Evolutionary conservation across 2,888 invertebrate genomes (phyloP).

Genomic region (Amiota mariae): DNA sequence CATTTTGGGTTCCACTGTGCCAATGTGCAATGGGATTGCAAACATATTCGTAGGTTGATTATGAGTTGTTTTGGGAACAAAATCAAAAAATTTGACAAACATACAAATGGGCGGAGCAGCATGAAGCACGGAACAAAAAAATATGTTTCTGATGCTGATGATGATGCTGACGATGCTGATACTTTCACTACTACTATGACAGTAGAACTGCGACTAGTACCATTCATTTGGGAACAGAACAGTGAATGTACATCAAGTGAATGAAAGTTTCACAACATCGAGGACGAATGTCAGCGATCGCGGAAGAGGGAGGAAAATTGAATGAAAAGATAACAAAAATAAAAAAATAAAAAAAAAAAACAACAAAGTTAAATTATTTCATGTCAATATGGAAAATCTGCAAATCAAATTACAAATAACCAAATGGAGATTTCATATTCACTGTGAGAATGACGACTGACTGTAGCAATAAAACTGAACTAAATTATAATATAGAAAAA

Average conservation of each 20-base stretch:
- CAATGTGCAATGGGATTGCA: too few species aligned
- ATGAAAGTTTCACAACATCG: not conserved
- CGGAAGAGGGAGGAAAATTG: too few species aligned
- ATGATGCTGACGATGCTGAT: not conserved
- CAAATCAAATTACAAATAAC: slow-evolving; percentile 68
- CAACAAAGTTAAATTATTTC: slow-evolving; percentile 6
- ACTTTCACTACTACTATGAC: not conserved
- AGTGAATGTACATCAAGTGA: not conserved
- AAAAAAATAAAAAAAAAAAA: not conserved
- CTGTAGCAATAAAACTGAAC: too few species aligned
- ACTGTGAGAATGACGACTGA: too few species aligned
- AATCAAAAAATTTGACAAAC: not conserved
- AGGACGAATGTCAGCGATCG: too few species aligned
- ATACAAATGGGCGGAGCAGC: not conserved
- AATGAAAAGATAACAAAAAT: slow-evolving; percentile 1
- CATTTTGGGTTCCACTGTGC: too few species aligned
- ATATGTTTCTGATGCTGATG: slow-evolving; percentile 6
- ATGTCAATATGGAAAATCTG: slow-evolving; percentile 54
- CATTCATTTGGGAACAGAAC: slow-evolving; percentile 20
- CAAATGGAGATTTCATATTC: slow-evolving; percentile 58
- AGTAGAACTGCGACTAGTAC: too few species aligned
- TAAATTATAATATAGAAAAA: too few species aligned
- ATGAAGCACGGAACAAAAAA: not conserved
- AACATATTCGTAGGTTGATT: too few species aligned
- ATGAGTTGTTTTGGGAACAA: not conserved